Evolutionary conservation across 92 coral and sea anemone genomes (phyloP), one percentile per base, ranked within the genome.

Genomic region (Zoanthus sansibaricus): DNA sequence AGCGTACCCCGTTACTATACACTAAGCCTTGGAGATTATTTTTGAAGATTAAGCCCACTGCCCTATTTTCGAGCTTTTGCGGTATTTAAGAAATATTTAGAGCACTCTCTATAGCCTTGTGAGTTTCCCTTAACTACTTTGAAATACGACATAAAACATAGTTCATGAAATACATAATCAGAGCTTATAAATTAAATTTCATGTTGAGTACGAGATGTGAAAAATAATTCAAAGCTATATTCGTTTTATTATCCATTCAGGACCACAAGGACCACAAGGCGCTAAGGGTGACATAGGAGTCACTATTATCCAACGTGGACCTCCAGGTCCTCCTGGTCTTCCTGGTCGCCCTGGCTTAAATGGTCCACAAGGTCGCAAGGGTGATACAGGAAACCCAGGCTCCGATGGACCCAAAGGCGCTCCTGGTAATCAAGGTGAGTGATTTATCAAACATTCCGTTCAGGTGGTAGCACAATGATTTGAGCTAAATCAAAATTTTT

Each of bases 261-360:
- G 83, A 13, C 44, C 61, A n/a, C 83, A 71, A 32, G 83, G 83
- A 18, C 83, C 83, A 16, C 83, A 18, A 61, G 83, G 83, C 3
- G 1, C n/a, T 3, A 59, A 78, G 32, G 83, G 83, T 16, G 33
- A 64, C 37, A 42, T 7, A 20, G 77, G 77, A 69, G 9, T 18
- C 8, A 82, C 86, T 7, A 44, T 69, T 18, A 30, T 69, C 77
- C 86, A 82, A 33, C 77, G 47, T 30, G 86, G 77, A 11, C 86
- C 77, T 42, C 66, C 77, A 16, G 76, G 77, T 18, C 76, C 67
- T 9, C 68, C 79, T 31, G 76, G 84, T 66, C 87, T 32, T 16
- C 84, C 87, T 82, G 92, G 92, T 10, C 77, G 82, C 7, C 82
- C 92, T 51, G 92, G 94, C n/a, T 62, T 64, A 55, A 83, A 87